Evolutionary conservation across 2,888 invertebrate species (phyloP), one percentile per base, ranked within the genome.

Genomic region (Yponomeuta sedellus): DNA sequence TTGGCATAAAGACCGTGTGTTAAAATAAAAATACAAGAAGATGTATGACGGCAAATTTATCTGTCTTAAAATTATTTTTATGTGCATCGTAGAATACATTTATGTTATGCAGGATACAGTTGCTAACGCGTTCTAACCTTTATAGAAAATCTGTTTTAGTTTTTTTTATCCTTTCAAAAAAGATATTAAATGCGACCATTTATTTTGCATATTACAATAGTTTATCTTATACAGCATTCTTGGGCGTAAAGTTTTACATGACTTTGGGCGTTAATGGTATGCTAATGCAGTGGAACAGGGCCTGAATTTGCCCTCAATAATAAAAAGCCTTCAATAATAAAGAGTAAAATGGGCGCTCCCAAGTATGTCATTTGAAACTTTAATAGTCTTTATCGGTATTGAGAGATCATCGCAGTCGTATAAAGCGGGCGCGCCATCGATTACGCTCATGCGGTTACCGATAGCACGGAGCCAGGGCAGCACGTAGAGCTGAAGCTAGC

Each of bases 221-320:
- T 71, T 70, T 64, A 73, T 76, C 79, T 77, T 79, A 77, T 76
- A 72, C 74, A 69, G 78, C 79, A 80, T 81, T 82, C 81, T 79
- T 78, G 70, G 68, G 74, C 76, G 76, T 78, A 74, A 72, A 72
- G 70, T 74, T 78, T 77, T 77, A 83, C 79, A 82, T 69, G 79
- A 73, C 75, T 80, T 79, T 81, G 77, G 75, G 76, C 78, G 75
- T 77, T 82, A 84, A 85, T 84, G 76, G 73, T 78, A 83, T 82
- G 82, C 74, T 82, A 84, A 85, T 81, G 79, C 71, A 70, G 70
- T 67, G 71, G 75, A 77, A 80, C 77, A 77, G 77, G 77, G 70
- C 73, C 69, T 71, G 72, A 70, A 68, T 71, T 72, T 73, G 74
- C 74, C 75, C 71, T 74, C 70, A 69, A 70, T 77, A 78, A 75